Conservation (phyloP, 2,113 vertebrate genomes). For the Hippopotamus amphibius region DNA sequence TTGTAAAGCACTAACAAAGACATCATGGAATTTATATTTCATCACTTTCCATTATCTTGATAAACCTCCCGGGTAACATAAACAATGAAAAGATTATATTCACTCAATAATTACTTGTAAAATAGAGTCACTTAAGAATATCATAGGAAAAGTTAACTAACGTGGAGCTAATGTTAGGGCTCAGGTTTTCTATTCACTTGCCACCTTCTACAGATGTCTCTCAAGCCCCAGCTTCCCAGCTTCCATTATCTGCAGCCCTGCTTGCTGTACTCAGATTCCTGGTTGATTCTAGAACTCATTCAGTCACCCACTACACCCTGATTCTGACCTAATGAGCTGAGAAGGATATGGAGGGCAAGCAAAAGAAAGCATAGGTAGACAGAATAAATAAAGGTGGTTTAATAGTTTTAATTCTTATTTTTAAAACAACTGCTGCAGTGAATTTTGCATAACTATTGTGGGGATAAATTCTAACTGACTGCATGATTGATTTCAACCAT, state of each 20-base stretch:
- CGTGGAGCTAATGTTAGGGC: background rate
- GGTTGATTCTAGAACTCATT: background rate
- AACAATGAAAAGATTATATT: slow-evolving; percentile 1
- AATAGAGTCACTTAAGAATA: background rate
- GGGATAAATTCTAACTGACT: slow-evolving; percentile 47
- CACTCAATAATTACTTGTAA: background rate
- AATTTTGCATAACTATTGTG: slow-evolving; percentile 26
- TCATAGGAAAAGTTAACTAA: background rate
- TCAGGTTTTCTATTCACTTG: background rate
- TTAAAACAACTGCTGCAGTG: background rate
- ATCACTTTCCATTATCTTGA: background rate
- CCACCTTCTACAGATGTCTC: background rate
- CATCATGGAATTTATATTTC: background rate
- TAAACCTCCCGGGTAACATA: background rate
- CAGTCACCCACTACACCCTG: background rate
- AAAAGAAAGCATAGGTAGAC: background rate
- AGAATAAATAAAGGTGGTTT: slow-evolving; percentile 14
- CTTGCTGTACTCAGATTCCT: background rate
- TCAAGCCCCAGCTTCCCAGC: background rate
- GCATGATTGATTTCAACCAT: slow-evolving; percentile 50
- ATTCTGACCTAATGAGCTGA: background rate
- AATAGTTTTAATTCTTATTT: slow-evolving; percentile 40
- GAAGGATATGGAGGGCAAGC: background rate
- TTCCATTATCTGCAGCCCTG: background rate
- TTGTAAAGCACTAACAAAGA: background rate